These are phyloP conservation scores for Eilema depressum DNA, from an alignment of 2,888 invertebrate genomes.

Conservation along the genomic window DNA sequence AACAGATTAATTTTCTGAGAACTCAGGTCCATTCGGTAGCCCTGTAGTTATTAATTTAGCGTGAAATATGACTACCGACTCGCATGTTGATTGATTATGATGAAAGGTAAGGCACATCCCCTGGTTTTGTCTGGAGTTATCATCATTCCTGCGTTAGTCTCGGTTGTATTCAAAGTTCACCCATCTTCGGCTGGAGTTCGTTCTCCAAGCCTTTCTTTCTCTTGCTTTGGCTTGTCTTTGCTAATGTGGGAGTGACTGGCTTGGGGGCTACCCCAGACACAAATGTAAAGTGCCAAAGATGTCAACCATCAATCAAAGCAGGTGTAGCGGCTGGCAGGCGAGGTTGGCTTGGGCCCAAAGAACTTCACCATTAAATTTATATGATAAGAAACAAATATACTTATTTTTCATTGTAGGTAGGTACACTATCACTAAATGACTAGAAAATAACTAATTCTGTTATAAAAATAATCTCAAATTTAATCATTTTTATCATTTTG, in stretches of 20 bases:
- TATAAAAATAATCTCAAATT: neutral
- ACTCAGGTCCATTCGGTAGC: slow-evolving; percentile 13
- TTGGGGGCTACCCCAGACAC: too few relatives aligned
- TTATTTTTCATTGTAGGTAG: too few relatives aligned
- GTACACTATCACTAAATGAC: neutral
- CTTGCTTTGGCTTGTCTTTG: too few relatives aligned
- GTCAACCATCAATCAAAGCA: too few relatives aligned
- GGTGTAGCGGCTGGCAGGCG: too few relatives aligned
- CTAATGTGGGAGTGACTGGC: too few relatives aligned
- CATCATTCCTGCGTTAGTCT: neutral
- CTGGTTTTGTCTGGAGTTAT: neutral
- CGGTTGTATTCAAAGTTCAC: too few relatives aligned
- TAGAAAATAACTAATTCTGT: neutral
- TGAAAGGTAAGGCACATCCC: neutral
- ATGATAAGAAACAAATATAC: neutral
- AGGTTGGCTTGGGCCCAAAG: too few relatives aligned
- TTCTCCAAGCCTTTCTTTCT: too few relatives aligned
- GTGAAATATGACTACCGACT: slow-evolving; percentile 14
- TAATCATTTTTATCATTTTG: neutral
- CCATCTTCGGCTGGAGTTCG: too few relatives aligned
- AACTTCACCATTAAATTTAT: neutral
- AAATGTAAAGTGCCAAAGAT: too few relatives aligned
- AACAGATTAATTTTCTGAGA: slow-evolving; percentile 24
- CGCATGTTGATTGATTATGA: neutral
- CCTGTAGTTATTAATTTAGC: slow-evolving; percentile 15